These are phyloP conservation scores for Hoplias malabaricus DNA, from an alignment of 2,113 vertebrate species.

Conservation along the genomic window DNA sequence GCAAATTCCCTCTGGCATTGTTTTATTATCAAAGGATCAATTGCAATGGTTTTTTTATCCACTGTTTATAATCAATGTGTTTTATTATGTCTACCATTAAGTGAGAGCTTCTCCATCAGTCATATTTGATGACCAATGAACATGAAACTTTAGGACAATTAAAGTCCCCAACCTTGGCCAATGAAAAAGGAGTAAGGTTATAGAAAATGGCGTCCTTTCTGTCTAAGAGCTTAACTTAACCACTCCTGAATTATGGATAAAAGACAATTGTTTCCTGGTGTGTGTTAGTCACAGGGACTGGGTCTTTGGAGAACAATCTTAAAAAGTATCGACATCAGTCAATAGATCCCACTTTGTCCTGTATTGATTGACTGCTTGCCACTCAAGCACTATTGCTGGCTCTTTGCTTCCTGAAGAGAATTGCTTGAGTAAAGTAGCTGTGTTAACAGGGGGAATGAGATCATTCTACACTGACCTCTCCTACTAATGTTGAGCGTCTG, in stretches of 20 bases:
- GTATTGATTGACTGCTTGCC: constrained; percentile 66
- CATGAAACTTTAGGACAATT: not conserved
- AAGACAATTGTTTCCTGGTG: constrained; percentile 67
- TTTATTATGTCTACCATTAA: constrained; percentile 14
- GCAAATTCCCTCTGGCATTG: not conserved
- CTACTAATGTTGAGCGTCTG: not conserved
- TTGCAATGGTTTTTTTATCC: not conserved
- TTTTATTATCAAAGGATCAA: constrained; percentile 9
- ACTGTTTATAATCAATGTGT: constrained; percentile 1
- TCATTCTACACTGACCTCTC: not conserved
- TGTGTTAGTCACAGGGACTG: constrained; percentile 57
- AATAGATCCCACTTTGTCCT: constrained; percentile 56
- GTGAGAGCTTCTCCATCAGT: constrained; percentile 13
- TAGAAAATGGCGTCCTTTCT: constrained; percentile 53
- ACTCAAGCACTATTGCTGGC: constrained; percentile 46
- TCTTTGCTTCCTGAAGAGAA: constrained; percentile 9
- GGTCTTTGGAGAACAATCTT: constrained; percentile 54
- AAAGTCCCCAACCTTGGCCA: not conserved
- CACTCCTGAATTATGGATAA: constrained; percentile 73
- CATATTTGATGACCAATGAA: constrained; percentile 17
- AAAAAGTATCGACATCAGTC: constrained; percentile 65
- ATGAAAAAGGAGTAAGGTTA: not conserved
- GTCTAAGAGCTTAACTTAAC: constrained; percentile 56
- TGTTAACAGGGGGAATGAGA: constrained; percentile 19
- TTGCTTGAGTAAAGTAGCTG: constrained; percentile 18